Evolutionary conservation across 1,140 invertebrate genomes (phyloP), one percentile per base, ranked within the genome.

Genomic region (Nilaparvata lugens): DNA sequence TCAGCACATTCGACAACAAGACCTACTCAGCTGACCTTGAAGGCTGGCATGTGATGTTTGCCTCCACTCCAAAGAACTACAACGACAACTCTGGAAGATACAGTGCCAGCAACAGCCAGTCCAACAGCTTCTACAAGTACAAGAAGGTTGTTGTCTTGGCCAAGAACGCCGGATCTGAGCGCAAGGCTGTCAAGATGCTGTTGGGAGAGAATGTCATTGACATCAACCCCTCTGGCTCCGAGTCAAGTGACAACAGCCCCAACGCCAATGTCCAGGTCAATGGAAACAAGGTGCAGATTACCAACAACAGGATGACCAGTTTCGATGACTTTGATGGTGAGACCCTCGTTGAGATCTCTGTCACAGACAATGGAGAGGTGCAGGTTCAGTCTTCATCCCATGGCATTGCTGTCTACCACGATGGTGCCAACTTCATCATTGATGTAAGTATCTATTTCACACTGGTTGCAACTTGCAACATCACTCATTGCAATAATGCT

Each of bases 21-120:
- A 73, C 72, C 14, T 85, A 82, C 65, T 71, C 78, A 3, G 69
- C 82, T 54, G 66, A 72, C 13, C 60, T 85, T 6, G 70, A 78
- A 16, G 79, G 77, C 55, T 85, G 81, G 80, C 79, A 85, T 61
- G 78, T 85, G 0, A 73, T 81, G 35, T 70, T 84, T 70, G 78
- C 78, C 16, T 75, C 79, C 58, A 71, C 74, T 24, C 76, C 75
- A 6, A 70, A 71, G 19, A 25, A 65, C 16, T 38, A 71, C 57
- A 56, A 35, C 13, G 31, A 35, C 31, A 35, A 35, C 31, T 35
- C 31, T 35, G 31, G 31, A 6, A 35, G 31, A 35, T 35, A 35
- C 31, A 35, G 31, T 9, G 31, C 63, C 4, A 58, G 67, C 28
- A 66, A 66, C 43, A 45, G 24, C n/a, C 60, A n/a, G 16, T 52